These are phyloP conservation scores for Pseudococcus viburni DNA, from an alignment of 2,888 invertebrate genomes.

Conservation along the genomic window DNA sequence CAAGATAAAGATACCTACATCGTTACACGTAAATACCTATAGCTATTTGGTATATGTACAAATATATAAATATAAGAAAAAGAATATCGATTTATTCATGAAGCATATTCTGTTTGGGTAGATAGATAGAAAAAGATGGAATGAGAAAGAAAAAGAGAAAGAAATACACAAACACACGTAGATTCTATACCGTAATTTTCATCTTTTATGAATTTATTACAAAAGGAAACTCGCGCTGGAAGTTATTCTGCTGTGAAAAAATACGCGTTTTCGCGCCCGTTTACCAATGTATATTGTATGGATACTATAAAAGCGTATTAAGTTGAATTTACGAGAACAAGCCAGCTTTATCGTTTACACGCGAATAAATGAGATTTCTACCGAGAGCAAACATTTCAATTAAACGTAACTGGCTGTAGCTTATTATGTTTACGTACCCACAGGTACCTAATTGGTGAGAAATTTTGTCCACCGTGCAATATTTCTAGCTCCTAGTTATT, in stretches of 20 bases:
- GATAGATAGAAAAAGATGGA: neutral
- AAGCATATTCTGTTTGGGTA: neutral
- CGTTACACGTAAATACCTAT: neutral
- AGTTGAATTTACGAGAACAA: constrained; percentile 19
- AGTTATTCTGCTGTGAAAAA: constrained; percentile 33
- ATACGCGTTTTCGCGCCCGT: constrained; percentile 25
- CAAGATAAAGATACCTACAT: neutral
- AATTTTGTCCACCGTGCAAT: neutral
- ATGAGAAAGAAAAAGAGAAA: too few relatives aligned
- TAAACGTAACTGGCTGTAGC: neutral
- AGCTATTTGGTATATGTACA: neutral
- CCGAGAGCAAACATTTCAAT: constrained; percentile 13
- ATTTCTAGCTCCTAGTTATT: neutral
- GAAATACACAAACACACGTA: neutral
- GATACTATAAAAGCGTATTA: constrained; percentile 21
- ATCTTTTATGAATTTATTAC: constrained; percentile 42
- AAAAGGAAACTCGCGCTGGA: constrained; percentile 8
- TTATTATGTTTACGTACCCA: neutral
- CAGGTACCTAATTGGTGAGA: neutral
- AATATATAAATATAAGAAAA: neutral
- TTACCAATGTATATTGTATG: neutral
- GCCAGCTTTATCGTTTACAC: constrained; percentile 11
- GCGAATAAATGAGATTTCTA: constrained; percentile 16
- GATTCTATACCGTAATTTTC: neutral
- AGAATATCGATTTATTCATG: constrained; percentile 23